These are phyloP conservation scores for Erethizon dorsatum DNA, from an alignment of 2,797 vertebrate genomes.

Conservation along the genomic window DNA sequence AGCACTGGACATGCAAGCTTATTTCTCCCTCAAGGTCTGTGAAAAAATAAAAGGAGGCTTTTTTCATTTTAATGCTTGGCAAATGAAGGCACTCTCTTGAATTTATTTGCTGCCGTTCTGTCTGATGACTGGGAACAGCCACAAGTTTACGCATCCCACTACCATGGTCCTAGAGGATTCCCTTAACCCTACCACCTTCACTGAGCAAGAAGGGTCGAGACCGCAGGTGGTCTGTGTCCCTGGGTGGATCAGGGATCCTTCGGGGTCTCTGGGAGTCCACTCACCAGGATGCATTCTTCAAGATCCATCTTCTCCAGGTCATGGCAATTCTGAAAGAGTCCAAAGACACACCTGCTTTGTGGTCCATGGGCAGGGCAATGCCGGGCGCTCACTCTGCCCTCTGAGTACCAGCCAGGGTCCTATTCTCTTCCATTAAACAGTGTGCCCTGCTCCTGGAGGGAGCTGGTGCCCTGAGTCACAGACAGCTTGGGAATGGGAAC, in stretches of 20 bases:
- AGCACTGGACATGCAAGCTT: not conserved
- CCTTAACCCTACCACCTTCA: not conserved
- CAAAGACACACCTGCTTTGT: not conserved
- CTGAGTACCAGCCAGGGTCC: not conserved
- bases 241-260: too few species aligned
- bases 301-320: conserved; percentile 98
- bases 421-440: not conserved
- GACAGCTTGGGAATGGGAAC: not conserved
- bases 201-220: accelerated
- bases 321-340: conserved; percentile 94
- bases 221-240: accelerated
- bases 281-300: conserved; percentile 97
- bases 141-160: not conserved
- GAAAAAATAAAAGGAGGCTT: not conserved
- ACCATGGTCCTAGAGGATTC: not conserved
- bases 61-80: not conserved
- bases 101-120: not conserved
- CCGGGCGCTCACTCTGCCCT: not conserved
- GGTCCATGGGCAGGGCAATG: not conserved
- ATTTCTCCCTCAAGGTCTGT: not conserved
- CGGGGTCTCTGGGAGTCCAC: conserved; percentile 66
- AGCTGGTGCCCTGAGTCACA: not conserved
- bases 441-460: not conserved
- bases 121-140: not conserved
- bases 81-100: not conserved